Evolutionary conservation across 2,797 vertebrate species (phyloP).

Genomic region (Ctenochaetus hawaiiensis): DNA sequence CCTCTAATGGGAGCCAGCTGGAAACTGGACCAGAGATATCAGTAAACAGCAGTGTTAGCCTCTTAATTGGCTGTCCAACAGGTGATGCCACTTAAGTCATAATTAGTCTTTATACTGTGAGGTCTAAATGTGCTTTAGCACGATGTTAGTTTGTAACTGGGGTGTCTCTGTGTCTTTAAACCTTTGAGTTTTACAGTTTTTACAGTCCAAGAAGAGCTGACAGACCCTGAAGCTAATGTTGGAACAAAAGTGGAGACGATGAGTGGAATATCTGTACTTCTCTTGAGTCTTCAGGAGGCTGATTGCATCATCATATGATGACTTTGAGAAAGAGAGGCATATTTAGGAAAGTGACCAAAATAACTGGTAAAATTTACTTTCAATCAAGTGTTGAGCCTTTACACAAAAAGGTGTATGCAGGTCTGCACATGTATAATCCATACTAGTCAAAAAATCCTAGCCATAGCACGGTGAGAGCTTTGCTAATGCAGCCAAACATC

Average conservation of each 20-base stretch:
- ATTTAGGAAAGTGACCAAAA: neutral
- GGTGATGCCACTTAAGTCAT: constrained; percentile 53
- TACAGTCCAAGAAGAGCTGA: too few relatives aligned
- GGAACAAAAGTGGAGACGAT: too few relatives aligned
- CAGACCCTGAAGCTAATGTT: too few relatives aligned
- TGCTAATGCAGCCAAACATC: too few relatives aligned
- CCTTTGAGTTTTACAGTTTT: too few relatives aligned
- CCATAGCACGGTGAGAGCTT: too few relatives aligned
- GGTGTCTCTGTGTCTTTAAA: neutral
- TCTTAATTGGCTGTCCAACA: constrained; percentile 72
- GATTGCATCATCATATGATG: neutral
- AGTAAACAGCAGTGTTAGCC: constrained; percentile 54
- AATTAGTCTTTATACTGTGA: constrained; percentile 48
- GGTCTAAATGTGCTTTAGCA: constrained; percentile 35
- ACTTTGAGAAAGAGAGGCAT: neutral
- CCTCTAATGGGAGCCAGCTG: constrained; percentile 46
- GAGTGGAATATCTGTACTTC: too few relatives aligned
- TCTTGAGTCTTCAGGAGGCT: neutral
- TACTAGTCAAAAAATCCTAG: too few relatives aligned
- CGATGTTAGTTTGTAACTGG: too few relatives aligned
- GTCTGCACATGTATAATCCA: neutral
- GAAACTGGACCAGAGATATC: constrained; percentile 29
- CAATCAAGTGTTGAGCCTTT: neutral
- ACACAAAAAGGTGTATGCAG: neutral
- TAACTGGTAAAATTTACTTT: neutral